Conservation (phyloP, 2,888 invertebrate genomes). For the Apoda limacodes region DNA sequence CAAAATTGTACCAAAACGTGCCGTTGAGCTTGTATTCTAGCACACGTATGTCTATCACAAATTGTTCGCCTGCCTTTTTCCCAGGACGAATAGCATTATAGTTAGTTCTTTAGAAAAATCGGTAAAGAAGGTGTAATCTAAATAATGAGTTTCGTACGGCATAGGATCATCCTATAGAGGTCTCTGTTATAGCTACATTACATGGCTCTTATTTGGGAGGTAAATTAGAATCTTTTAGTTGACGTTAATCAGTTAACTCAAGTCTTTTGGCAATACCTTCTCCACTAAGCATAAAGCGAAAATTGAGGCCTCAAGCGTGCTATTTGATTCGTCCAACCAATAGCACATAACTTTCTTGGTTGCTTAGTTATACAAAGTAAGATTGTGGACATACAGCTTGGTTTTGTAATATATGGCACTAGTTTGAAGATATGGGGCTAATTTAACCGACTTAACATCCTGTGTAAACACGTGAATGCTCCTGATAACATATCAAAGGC, state of each 20-base stretch:
- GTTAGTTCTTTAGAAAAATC: slow-evolving; percentile 4
- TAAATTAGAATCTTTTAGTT: no score
- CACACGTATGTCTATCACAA: slow-evolving; percentile 10
- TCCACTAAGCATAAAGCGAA: slow-evolving; percentile 19
- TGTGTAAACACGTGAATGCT: slow-evolving; percentile 21
- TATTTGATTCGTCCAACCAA: slow-evolving; percentile 20
- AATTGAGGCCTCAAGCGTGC: slow-evolving; percentile 19
- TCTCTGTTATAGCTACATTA: no score
- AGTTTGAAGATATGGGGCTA: slow-evolving; percentile 20
- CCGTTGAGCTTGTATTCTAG: slow-evolving; percentile 11
- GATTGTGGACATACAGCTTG: slow-evolving; percentile 22
- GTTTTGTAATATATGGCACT: slow-evolving; percentile 23
- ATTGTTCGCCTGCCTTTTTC: slow-evolving; percentile 10
- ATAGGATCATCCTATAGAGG: no score
- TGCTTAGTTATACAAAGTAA: slow-evolving; percentile 19
- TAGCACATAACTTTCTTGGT: slow-evolving; percentile 18
- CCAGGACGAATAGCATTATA: slow-evolving; percentile 8
- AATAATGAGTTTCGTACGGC: slow-evolving; percentile 5
- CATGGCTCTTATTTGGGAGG: no score
- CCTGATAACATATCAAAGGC: no score
- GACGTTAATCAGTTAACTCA: no score
- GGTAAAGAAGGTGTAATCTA: slow-evolving; percentile 3
- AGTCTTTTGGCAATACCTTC: slow-evolving; percentile 17
- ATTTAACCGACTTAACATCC: slow-evolving; percentile 23
- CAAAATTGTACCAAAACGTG: no score